These are phyloP conservation scores for Quadroppia sp. DNA, from an alignment of 2,888 invertebrate genomes.

Conservation along the genomic window DNA sequence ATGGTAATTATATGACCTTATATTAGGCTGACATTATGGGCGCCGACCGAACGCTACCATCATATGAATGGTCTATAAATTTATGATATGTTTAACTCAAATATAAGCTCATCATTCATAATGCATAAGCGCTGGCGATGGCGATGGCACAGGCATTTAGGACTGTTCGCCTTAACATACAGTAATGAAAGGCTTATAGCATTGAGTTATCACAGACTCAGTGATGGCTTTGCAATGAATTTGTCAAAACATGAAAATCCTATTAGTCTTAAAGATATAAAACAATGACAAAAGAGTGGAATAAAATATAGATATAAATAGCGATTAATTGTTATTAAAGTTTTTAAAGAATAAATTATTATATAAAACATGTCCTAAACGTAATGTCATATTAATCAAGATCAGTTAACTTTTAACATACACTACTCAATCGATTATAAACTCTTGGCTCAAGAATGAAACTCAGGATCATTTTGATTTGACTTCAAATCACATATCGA, in stretches of 20 bases:
- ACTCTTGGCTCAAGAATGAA: too few relatives aligned
- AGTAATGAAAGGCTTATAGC: slow-evolving; percentile 19
- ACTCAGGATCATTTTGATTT: neutral
- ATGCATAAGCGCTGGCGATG: neutral
- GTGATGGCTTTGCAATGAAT: slow-evolving; percentile 10
- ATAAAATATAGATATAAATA: too few relatives aligned
- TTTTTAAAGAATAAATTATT: neutral
- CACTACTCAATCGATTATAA: too few relatives aligned
- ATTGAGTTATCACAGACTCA: slow-evolving; percentile 28
- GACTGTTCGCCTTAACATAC: neutral
- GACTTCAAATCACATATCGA: neutral
- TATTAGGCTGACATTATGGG: neutral
- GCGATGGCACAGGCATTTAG: slow-evolving; percentile 17
- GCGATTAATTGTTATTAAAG: too few relatives aligned
- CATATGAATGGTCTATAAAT: slow-evolving; percentile 5
- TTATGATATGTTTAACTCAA: slow-evolving; percentile 25
- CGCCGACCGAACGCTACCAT: neutral
- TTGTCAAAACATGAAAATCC: slow-evolving; percentile 37
- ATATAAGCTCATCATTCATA: slow-evolving; percentile 25
- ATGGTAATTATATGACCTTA: neutral
- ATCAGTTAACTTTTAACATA: too few relatives aligned
- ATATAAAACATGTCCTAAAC: too few relatives aligned
- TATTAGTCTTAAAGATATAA: slow-evolving; percentile 13
- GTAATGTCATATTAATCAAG: too few relatives aligned
- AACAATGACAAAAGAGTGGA: neutral